Conservation (phyloP, 2,888 invertebrate species). For the Zhengitettix transpicula region DNA sequence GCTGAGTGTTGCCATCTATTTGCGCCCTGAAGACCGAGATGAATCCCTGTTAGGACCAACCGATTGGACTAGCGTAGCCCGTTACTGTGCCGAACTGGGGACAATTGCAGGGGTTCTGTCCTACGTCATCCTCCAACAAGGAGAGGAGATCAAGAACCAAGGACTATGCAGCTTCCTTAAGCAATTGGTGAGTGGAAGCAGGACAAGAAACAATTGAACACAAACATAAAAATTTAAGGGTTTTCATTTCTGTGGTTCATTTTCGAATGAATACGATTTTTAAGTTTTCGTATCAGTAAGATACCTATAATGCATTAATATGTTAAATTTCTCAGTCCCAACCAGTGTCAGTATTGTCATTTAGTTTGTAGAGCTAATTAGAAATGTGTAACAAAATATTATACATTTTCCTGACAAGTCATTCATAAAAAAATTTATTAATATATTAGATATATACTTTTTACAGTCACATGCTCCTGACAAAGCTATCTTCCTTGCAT, state of each 20-base stretch:
- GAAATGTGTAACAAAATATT: no score
- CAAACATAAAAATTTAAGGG: no score
- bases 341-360: no score
- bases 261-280: no score
- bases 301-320: no score
- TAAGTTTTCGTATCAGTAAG: no score
- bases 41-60: conserved; percentile 34
- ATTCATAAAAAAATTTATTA: no score
- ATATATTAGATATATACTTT: neutral
- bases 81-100: conserved; percentile 68
- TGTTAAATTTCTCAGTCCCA: no score
- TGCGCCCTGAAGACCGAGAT: conserved; percentile 55
- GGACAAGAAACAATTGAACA: no score
- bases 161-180: conserved; percentile 78
- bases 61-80: conserved; percentile 31
- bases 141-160: conserved; percentile 88
- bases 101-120: conserved; percentile 73
- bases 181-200: conserved; percentile 58
- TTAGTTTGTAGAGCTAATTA: no score
- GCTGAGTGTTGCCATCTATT: conserved; percentile 79
- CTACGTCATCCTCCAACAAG: conserved; percentile 81
- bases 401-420: no score
- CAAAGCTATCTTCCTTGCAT: conserved; percentile 80
- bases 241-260: no score
- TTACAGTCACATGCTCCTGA: conserved; percentile 82